Conservation (phyloP, 2,888 invertebrate genomes). For the Heliconius hortense region DNA sequence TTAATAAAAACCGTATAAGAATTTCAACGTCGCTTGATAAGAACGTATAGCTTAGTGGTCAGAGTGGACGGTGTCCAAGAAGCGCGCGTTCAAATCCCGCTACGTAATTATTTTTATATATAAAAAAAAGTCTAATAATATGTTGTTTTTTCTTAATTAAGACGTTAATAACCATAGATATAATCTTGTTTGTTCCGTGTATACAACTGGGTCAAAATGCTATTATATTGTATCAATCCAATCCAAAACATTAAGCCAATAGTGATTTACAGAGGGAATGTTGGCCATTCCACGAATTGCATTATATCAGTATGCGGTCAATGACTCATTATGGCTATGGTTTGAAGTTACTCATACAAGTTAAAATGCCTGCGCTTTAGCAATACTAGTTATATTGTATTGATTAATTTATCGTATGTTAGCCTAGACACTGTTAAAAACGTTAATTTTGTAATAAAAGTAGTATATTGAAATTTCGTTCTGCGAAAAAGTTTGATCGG, state of each 20-base stretch:
- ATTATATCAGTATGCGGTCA: slow-evolving; percentile 47
- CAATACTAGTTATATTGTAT: slow-evolving; percentile 20
- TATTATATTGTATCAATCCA: neutral
- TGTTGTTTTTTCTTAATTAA: too few relatives aligned
- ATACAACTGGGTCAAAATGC: neutral
- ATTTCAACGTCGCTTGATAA: too few relatives aligned
- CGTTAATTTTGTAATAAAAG: neutral
- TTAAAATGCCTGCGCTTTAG: slow-evolving; percentile 41
- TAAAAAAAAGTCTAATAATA: too few relatives aligned
- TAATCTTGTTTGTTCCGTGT: too few relatives aligned
- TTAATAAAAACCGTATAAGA: too few relatives aligned
- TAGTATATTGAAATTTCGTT: too few relatives aligned
- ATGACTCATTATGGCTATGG: slow-evolving; percentile 57
- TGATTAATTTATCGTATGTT: neutral
- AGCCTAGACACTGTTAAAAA: neutral
- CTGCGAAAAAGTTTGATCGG: neutral
- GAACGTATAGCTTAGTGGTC: too few relatives aligned
- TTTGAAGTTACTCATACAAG: slow-evolving; percentile 53
- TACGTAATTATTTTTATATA: too few relatives aligned
- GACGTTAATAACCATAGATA: too few relatives aligned
- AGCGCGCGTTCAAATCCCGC: too few relatives aligned
- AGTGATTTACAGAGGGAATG: slow-evolving; percentile 34
- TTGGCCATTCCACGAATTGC: slow-evolving; percentile 40
- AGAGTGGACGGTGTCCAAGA: too few relatives aligned
- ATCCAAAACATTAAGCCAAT: neutral